A percentile compares a stretch with the other conserved stretches of the same genome.
Conservation (phyloP, 2,113 vertebrate genomes). For the Tychaedon coryphoeus region DNA sequence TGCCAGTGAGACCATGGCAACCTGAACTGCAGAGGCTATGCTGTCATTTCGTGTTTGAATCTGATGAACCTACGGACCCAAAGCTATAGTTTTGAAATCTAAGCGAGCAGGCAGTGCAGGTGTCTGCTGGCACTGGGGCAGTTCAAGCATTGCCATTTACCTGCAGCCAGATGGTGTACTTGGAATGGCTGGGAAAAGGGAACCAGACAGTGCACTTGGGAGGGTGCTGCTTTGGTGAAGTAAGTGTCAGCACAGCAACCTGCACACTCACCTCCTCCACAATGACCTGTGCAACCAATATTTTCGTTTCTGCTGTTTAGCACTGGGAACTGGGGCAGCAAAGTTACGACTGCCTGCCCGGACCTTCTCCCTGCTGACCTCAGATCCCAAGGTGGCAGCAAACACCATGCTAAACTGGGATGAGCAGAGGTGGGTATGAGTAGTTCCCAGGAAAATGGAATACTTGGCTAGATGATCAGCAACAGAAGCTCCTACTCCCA, state of each 20-base stretch:
- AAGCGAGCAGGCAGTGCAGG: not conserved
- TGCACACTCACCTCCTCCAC: not conserved
- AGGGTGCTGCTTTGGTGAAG: not conserved
- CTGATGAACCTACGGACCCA: not conserved
- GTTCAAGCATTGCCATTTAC: not conserved
- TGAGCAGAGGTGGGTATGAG: not conserved
- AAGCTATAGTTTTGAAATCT: not conserved
- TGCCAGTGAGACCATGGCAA: not conserved
- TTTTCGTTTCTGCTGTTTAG: not conserved
- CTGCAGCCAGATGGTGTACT: not conserved
- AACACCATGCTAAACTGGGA: not conserved
- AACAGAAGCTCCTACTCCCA: not conserved
- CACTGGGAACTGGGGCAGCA: not conserved
- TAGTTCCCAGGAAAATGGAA: not conserved
- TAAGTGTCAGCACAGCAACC: not conserved
- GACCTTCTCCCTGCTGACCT: not conserved
- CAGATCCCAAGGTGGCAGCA: not conserved
- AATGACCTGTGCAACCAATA: accelerated
- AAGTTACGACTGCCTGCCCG: not conserved
- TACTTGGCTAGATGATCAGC: not conserved
- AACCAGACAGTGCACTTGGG: not conserved
- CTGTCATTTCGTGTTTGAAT: not conserved
- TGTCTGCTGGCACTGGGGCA: not conserved
- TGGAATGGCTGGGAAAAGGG: not conserved
- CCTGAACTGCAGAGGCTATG: not conserved